Base-by-base conservation (phyloP, 2,888 invertebrate genomes). In the Gandaritis pyraliata region DNA sequence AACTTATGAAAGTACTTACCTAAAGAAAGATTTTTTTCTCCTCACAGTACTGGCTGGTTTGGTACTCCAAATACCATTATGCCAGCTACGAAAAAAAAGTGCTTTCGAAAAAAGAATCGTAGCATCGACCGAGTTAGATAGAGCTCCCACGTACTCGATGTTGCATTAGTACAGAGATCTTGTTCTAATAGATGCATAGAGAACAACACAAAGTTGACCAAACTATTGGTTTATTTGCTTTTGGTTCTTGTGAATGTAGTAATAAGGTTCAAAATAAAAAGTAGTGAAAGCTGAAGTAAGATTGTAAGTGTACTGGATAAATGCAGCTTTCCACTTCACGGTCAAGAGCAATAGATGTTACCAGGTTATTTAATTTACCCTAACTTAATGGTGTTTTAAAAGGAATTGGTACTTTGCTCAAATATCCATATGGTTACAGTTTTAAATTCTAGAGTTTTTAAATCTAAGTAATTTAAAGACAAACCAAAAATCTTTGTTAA, bases 241-340 rank as follows among this genome's bases (percentile, higher is more conserved):
- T 55, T 41, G 47, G 47, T 51, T 46, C 46, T 61, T 64, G 61
- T 70, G 45, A 12, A 6, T 2, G n/a, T 8, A 2, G 0, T 0
- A 0, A 8, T 77, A 83, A 66, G 67, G 78, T 75, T 68, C 23
- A 73, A 58, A 72, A 72, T 85, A 15, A 1, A 23, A 38, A 61
- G 39, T 68, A 55, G 33, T 2, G 1, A 11, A 13, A 41, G 30
- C 13, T 73, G 62, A 48, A 30, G 3, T 58, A 69, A 43, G 57
- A 65, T 72, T 73, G 70, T 77, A 69, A 69, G 66, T 64, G 66
- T 77, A 78, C 74, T 78, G 75, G 81, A 73, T 74, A 76, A 80
- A 79, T 74, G 76, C 81, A 82, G 81, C 83, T 89, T 86, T 86
- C 88, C 81, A 87, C 86, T 88, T 87, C 88, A 90, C 85, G 89